These are phyloP conservation scores for Crypturellus tataupa DNA, from an alignment of 2,797 vertebrate genomes.

Conservation along the genomic window DNA sequence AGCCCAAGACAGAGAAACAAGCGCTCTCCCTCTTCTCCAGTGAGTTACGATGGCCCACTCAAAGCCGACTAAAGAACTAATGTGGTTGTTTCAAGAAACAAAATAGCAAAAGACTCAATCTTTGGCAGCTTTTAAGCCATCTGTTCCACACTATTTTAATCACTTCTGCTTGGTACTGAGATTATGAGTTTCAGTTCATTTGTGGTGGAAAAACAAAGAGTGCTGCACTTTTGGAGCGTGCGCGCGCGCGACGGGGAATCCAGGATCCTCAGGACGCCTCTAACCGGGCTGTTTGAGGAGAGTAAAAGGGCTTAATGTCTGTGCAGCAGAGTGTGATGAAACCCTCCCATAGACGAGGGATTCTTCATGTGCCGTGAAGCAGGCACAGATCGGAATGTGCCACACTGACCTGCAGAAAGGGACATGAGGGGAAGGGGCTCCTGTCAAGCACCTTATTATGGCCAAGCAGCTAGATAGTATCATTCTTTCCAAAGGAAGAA, in stretches of 20 bases:
- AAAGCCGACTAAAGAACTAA: slow-evolving; percentile 61
- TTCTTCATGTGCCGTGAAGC: slow-evolving; percentile 83
- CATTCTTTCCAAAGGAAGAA: not conserved
- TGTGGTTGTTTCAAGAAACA: slow-evolving; percentile 39
- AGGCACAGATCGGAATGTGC: slow-evolving; percentile 83
- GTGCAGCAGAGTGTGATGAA: rapidly evolving
- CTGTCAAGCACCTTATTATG: slow-evolving; percentile 73
- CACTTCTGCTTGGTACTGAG: slow-evolving; percentile 43
- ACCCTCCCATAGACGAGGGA: slow-evolving; percentile 75
- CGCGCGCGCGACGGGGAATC: not conserved
- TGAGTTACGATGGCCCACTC: not conserved
- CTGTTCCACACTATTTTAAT: slow-evolving; percentile 66
- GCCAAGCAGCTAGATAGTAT: slow-evolving; percentile 62
- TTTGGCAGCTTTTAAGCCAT: slow-evolving; percentile 67
- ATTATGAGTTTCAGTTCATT: slow-evolving; percentile 53
- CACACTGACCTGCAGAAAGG: slow-evolving; percentile 75
- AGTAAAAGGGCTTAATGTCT: not conserved
- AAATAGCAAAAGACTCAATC: slow-evolving; percentile 51
- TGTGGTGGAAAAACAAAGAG: slow-evolving; percentile 62
- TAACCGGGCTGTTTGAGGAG: not conserved
- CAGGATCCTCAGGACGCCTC: slow-evolving; percentile 30
- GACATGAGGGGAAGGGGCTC: slow-evolving; percentile 46
- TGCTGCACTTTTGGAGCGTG: not conserved
- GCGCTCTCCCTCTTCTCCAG: not conserved
- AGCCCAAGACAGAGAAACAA: slow-evolving; percentile 15